A percentile compares a stretch with the other conserved stretches of the same genome.
Conservation (phyloP, 1,140 invertebrate genomes). For the Drosophila orena region DNA sequence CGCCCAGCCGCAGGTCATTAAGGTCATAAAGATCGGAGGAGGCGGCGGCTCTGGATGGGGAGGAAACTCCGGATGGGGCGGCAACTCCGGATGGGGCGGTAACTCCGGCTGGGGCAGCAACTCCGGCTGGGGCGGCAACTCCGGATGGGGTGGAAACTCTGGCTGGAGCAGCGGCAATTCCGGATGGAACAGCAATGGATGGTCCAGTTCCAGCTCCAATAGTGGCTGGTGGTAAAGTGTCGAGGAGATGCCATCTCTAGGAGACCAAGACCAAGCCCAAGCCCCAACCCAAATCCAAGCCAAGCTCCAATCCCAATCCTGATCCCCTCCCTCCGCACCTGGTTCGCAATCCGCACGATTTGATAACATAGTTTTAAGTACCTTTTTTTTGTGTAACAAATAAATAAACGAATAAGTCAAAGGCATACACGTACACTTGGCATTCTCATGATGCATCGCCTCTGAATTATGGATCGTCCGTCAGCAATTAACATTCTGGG, state of each 20-base stretch:
- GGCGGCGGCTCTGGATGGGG: conserved; percentile 41
- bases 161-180: conserved; percentile 28
- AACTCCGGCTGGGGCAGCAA: conserved; percentile 23
- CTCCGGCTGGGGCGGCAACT: conserved; percentile 16
- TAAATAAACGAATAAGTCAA: conserved; percentile 19
- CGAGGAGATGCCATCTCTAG: not conserved
- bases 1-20: conserved; percentile 52
- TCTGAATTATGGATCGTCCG: conserved; percentile 58
- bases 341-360: conserved; percentile 19
- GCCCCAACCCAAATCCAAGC: not conserved
- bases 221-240: conserved; percentile 46
- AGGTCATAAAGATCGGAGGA: conserved; percentile 49
- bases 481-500: conserved; percentile 63
- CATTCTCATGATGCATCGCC: conserved; percentile 26
- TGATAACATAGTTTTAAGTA: conserved; percentile 16
- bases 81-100: conserved; percentile 32
- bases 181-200: conserved; percentile 22
- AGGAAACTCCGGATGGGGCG: conserved; percentile 20
- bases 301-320: not conserved
- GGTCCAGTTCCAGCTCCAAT: conserved; percentile 47
- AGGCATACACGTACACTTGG: conserved; percentile 37
- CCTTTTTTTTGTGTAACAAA: conserved; percentile 22
- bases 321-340: conserved; percentile 3
- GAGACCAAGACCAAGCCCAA: not conserved
- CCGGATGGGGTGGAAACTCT: conserved; percentile 12